A percentile compares a stretch with the other conserved stretches of the same genome.
Evolutionary conservation across 1,140 invertebrate genomes (phyloP).

Genomic region (Yoshiicerus persimilis): DNA sequence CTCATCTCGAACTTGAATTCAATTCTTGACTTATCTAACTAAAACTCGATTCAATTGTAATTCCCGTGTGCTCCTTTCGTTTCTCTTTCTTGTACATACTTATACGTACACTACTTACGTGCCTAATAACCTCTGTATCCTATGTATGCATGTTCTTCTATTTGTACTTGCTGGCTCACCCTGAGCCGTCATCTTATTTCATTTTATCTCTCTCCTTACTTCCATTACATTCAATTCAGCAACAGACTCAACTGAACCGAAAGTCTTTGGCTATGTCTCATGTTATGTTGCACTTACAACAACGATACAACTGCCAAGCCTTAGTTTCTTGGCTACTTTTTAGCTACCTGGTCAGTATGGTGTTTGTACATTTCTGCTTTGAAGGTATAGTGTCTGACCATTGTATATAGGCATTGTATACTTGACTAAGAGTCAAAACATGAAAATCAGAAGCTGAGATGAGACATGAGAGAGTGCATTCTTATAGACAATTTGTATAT

Average conservation of each 20-base stretch:
- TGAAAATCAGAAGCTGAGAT: neutral
- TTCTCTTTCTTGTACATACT: neutral
- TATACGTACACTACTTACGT: neutral
- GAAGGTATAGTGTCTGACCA: no score
- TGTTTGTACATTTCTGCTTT: neutral
- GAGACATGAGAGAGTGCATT: neutral
- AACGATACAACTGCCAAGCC: neutral
- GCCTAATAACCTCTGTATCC: no score
- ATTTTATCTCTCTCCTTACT: conserved; percentile 15
- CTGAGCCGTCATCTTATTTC: conserved; percentile 18
- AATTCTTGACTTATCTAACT: conserved; percentile 11
- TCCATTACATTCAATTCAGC: neutral
- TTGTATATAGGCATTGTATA: no score
- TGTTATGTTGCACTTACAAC: no score
- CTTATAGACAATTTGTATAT: neutral
- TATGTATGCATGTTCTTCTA: neutral
- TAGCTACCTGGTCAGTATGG: neutral
- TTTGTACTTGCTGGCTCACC: neutral
- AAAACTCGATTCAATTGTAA: conserved; percentile 1
- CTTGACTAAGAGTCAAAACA: conserved; percentile 1
- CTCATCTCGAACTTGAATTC: conserved; percentile 1
- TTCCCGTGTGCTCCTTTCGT: neutral
- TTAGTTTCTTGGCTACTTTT: neutral
- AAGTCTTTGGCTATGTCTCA: neutral
- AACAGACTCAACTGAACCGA: neutral